Evolutionary conservation across 1,140 invertebrate species (phyloP).

Genomic region (Tetramorium parvispinum): DNA sequence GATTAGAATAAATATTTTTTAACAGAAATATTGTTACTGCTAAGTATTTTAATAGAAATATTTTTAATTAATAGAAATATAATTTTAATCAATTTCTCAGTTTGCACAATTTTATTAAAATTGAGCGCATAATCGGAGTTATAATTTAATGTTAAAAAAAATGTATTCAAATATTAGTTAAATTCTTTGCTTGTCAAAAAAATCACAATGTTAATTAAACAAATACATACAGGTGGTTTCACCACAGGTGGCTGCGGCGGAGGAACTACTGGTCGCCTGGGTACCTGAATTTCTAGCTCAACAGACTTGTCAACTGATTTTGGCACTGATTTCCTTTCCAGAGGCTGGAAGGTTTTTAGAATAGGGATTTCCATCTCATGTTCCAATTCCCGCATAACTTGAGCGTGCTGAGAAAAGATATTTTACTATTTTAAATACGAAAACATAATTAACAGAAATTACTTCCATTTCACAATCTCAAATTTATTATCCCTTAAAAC

Average conservation of each 20-base stretch:
- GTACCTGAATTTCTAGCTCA: conserved; percentile 84
- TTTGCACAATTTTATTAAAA: neutral
- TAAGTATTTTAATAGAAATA: neutral
- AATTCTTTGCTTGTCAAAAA: neutral
- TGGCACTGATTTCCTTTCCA: conserved; percentile 82
- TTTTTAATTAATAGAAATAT: neutral
- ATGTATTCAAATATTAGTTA: neutral
- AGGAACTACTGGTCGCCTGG: conserved; percentile 86
- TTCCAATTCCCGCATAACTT: conserved; percentile 83
- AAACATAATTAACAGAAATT: neutral
- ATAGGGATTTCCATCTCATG: conserved; percentile 83
- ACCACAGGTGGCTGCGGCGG: conserved; percentile 86
- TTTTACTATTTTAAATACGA: conserved; percentile 15
- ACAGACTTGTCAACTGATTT: conserved; percentile 82
- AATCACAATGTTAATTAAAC: conserved; percentile 22
- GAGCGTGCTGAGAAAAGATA: conserved; percentile 80
- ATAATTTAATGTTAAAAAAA: neutral
- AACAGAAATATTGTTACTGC: no score
- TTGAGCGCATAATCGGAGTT: neutral
- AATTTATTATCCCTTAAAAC: neutral
- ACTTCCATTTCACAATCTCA: neutral
- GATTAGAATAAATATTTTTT: neutral
- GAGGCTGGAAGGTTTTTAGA: conserved; percentile 84
- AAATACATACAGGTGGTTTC: conserved; percentile 79
- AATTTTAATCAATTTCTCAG: neutral